These are phyloP conservation scores for Salpingus planirostris DNA, from an alignment of 2,888 invertebrate genomes.

Conservation along the genomic window DNA sequence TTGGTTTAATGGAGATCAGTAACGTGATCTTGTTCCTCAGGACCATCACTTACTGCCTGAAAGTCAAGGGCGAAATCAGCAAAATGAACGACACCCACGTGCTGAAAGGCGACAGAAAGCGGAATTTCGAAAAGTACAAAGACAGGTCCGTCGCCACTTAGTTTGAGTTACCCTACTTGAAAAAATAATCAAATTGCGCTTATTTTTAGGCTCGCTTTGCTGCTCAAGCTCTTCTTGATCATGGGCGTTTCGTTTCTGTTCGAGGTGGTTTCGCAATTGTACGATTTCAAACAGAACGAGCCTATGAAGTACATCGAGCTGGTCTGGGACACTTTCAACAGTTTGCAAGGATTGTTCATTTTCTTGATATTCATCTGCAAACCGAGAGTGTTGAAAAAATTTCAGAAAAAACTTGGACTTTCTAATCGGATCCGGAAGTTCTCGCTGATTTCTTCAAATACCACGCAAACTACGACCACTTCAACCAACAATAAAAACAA, in stretches of 20 bases:
- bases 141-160: slow-evolving; percentile 52
- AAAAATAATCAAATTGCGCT: too few species aligned
- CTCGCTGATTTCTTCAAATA: slow-evolving; percentile 10
- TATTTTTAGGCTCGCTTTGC: slow-evolving; percentile 56
- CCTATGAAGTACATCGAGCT: slow-evolving; percentile 35
- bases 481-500: slow-evolving; percentile 1
- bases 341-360: slow-evolving; percentile 59
- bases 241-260: slow-evolving; percentile 71
- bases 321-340: slow-evolving; percentile 56
- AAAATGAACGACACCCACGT: slow-evolving; percentile 52
- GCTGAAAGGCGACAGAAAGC: slow-evolving; percentile 44
- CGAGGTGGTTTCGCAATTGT: slow-evolving; percentile 54
- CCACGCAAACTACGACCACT: slow-evolving; percentile 8
- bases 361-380: slow-evolving; percentile 66
- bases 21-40: slow-evolving; percentile 60
- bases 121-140: slow-evolving; percentile 55
- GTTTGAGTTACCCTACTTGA: too few species aligned
- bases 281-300: slow-evolving; percentile 46
- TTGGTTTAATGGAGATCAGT: slow-evolving; percentile 53
- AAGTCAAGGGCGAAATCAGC: slow-evolving; percentile 66
- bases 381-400: slow-evolving; percentile 52
- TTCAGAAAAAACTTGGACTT: slow-evolving; percentile 46
- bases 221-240: slow-evolving; percentile 65
- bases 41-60: slow-evolving; percentile 61
- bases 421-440: slow-evolving; percentile 7